Percentiles rank a stretch among this genome's conserved stretches.
These are phyloP conservation scores for Todiramphus saurophagus DNA, from an alignment of 2,113 vertebrate genomes.

Conservation along the genomic window DNA sequence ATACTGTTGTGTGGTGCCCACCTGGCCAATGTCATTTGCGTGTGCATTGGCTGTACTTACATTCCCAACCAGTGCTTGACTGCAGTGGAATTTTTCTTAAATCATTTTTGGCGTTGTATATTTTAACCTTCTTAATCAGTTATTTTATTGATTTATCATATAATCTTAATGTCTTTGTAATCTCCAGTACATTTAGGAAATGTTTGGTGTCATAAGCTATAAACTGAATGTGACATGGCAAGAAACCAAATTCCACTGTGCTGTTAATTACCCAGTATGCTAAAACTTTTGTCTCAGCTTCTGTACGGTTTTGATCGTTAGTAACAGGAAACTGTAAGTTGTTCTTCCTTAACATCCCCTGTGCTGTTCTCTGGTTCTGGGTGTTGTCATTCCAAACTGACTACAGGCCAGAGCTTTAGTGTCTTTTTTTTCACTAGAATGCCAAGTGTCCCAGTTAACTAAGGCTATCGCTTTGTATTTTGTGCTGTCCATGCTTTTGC, in stretches of 20 bases:
- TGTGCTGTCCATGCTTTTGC: neutral
- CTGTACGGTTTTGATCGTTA: neutral
- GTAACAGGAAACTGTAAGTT: neutral
- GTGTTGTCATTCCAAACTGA: neutral
- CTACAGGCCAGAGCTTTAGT: neutral
- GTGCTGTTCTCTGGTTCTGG: neutral
- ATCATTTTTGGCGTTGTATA: neutral
- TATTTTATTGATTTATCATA: conserved; percentile 45
- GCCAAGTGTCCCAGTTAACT: neutral
- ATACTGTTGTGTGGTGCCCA: neutral
- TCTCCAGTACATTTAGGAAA: conserved; percentile 41
- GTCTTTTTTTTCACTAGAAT: neutral
- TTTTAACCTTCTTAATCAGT: conserved; percentile 34
- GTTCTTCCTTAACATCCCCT: neutral
- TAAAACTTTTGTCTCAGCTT: conserved; percentile 1
- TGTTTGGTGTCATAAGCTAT: conserved; percentile 44
- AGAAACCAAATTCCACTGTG: conserved; percentile 27
- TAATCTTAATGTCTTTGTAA: conserved; percentile 5
- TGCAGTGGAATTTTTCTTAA: neutral
- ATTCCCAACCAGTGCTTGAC: neutral
- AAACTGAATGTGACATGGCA: conserved; percentile 30
- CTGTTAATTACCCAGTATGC: conserved; percentile 21
- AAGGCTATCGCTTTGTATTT: neutral
- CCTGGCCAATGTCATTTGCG: neutral
- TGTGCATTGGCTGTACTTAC: neutral